Evolutionary conservation across 2,888 invertebrate species (phyloP), one percentile per base, ranked within the genome.

Genomic region (Cryptosula pallasiana): DNA sequence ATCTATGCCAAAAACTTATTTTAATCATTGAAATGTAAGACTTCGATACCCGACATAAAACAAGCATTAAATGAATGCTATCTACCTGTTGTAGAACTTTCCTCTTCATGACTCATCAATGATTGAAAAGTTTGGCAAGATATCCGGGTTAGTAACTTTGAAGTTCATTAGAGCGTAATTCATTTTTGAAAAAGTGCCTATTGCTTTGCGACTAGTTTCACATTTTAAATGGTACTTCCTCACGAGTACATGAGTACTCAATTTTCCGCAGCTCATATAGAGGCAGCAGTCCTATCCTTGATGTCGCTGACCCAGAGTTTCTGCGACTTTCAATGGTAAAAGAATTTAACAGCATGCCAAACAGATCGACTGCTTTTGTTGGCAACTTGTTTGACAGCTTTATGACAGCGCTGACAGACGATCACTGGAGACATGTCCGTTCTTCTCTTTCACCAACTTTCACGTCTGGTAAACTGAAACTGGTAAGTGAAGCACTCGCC

Each of bases 361-460:
- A 69, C 32, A 32, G 69, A n/a, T 23, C 27, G 69, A 20, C 5
- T 16, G 5, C 23, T n/a, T n/a, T 5, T 57, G 25, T 5, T 13
- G 57, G 45, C 45, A 45, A 57, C n/a, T 23, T 5, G 3, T 23
- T 57, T 13, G 57, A 69, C 69, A 27, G 32, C 32, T 35, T 35
- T n/a, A 5, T 57, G 20, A 57, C 57, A 5, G 5, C 57, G 13
- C n/a, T 57, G 57, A 57, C 35, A 13, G 69, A 29, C n/a, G 69
- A 69, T 29, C 69, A 69, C 69, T 69, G 69, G 69, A 32, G 69
- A 29, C 69, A 69, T 35, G 69, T 69, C 5, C 69, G 69, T 3
- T 5, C 32, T 20, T 35, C 27, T 69, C n/a, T 69, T 27, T 35
- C 35, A 5, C 69, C 69, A 5, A 20, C 69, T 27, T 69, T 69